These are phyloP conservation scores for Rhinichthys osculus DNA, from an alignment of 2,797 vertebrate genomes.

Conservation along the genomic window DNA sequence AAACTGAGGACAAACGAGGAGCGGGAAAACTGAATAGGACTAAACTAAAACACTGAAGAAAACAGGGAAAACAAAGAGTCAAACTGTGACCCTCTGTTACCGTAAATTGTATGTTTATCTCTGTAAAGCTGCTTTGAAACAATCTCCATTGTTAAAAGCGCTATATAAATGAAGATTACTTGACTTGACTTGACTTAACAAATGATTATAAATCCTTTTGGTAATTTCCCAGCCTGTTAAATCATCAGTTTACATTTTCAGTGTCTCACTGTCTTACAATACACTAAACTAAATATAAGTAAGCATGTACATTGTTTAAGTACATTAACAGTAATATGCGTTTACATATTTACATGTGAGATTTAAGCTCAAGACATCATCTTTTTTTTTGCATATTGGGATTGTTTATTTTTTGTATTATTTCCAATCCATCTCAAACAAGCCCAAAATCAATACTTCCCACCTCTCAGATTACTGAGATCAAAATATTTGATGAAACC, in stretches of 20 bases:
- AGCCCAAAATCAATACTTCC: conserved; percentile 10
- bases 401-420: neutral
- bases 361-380: neutral
- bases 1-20: too few species aligned
- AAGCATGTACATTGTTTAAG: neutral
- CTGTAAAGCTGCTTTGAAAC: too few species aligned
- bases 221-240: neutral
- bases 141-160: too few species aligned
- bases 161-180: too few species aligned
- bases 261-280: neutral
- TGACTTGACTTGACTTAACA: neutral
- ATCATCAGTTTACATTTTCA: neutral
- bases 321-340: neutral
- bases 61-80: too few species aligned
- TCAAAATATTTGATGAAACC: neutral
- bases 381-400: neutral
- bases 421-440: neutral
- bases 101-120: too few species aligned
- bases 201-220: neutral
- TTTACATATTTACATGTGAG: neutral
- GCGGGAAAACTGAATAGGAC: too few species aligned
- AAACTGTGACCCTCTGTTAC: too few species aligned
- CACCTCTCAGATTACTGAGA: neutral
- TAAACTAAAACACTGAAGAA: too few species aligned
- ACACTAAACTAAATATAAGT: neutral